Evolutionary conservation across 2,888 invertebrate species (phyloP).

Genomic region (Agonopterix arenella): DNA sequence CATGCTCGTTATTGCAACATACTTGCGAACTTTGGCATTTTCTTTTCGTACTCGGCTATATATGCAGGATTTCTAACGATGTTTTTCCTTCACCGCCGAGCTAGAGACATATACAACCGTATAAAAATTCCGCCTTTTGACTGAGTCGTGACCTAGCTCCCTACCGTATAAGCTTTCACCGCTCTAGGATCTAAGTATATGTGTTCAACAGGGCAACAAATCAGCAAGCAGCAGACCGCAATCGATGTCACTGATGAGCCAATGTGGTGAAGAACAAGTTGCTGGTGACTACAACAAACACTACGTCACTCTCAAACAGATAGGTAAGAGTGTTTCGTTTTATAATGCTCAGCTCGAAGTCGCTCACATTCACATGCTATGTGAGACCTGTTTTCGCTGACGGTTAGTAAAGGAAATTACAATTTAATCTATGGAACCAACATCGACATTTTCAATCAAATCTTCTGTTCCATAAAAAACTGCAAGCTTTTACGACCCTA

Average conservation of each 20-base stretch:
- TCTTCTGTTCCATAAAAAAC: too few relatives aligned
- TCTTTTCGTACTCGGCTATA: background rate
- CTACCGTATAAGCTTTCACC: background rate
- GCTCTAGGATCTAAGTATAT: background rate
- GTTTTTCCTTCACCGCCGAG: background rate
- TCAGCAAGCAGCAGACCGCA: constrained; percentile 70
- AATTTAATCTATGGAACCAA: too few relatives aligned
- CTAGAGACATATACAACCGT: background rate
- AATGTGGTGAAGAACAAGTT: constrained; percentile 74
- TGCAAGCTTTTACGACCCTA: too few relatives aligned
- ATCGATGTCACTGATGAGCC: constrained; percentile 73
- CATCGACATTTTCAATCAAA: too few relatives aligned
- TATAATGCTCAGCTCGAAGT: too few relatives aligned
- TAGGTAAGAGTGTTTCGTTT: constrained; percentile 55
- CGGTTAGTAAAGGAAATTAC: too few relatives aligned
- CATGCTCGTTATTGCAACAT: too few relatives aligned
- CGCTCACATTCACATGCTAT: too few relatives aligned
- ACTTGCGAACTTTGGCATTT: too few relatives aligned
- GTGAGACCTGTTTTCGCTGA: too few relatives aligned
- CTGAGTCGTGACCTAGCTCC: too few relatives aligned
- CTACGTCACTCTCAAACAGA: constrained; percentile 79
- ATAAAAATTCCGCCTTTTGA: background rate
- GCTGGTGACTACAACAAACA: constrained; percentile 75
- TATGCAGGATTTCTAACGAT: background rate
- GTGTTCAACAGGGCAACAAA: constrained; percentile 52